Evolutionary conservation across 2,113 vertebrate genomes (phyloP), one percentile per base, ranked within the genome.

Genomic region (Cairina moschata): DNA sequence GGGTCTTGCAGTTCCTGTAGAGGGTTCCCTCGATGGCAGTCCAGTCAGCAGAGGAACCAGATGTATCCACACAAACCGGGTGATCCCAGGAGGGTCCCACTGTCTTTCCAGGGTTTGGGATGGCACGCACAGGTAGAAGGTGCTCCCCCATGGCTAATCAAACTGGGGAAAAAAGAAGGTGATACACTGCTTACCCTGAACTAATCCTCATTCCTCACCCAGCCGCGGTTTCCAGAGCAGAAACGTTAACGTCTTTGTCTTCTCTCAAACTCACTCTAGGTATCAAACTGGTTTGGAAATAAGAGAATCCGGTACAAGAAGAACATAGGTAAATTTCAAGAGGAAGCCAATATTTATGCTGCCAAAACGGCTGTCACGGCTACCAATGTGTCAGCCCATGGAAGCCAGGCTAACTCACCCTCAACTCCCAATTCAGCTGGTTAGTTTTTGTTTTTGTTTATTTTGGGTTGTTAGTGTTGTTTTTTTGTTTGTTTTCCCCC

Each of bases 231-330:
- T 8, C 36, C 9, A 15, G 83, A 88, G 52, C 73, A 2, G 14
- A 88, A 84, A 63, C 28, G 2, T 84, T 97, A 95, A 98, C 1
- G 1, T 80, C 44, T 93, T 71, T 96, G 10, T 94, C 83, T 95
- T 97, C 80, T 98, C 79, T 97, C 88, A 55, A 90, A 97, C 91
- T 96, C 3, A 0, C 96, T 97, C 91, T 97, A 99, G 99, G 99
- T 99, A 98, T 99, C 99, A 98, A 99, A 99, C 99, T 99, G 99
- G 99, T 99, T 99, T 98, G 99, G 99, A 98, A 99, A 99, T 98
- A 99, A 99, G 98, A 98, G 99, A 98, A 99, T 99, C 99, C 98
- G 99, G 98, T 99, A 99, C 99, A 99, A 99, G 99, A 99, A 99
- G 98, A 99, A 99, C 99, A 99, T 99, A 98, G 99, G 99, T 98